phyloP scores from a whole-genome alignment of 2,797 vertebrate genomes.

The Peromyscus attwateri region DNA sequence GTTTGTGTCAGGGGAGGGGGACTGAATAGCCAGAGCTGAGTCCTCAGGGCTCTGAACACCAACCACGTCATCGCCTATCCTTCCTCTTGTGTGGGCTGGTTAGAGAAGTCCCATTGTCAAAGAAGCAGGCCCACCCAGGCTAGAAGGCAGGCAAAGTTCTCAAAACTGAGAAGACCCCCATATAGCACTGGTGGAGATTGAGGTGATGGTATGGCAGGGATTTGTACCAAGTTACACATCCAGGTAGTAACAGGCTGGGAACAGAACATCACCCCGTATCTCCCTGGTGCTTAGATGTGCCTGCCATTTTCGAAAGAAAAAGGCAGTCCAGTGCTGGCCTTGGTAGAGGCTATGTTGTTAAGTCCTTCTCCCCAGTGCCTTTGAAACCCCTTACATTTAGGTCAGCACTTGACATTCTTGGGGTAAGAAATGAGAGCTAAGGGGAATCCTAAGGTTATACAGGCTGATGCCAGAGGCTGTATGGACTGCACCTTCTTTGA shows the following conservation, averaged over 20 bases:
- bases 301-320: slow-evolving; percentile 60
- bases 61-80: slow-evolving; percentile 84
- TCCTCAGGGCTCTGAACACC: slow-evolving; percentile 85
- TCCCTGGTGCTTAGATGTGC: neutral
- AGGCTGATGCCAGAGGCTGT: neutral
- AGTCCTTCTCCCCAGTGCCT: slow-evolving; percentile 19
- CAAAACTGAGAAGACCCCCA: slow-evolving; percentile 9
- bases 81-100: slow-evolving; percentile 82
- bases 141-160: slow-evolving; percentile 73
- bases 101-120: slow-evolving; percentile 86
- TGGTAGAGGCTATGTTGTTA: slow-evolving; percentile 2
- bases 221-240: slow-evolving; percentile 12
- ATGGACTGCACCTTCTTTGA: neutral
- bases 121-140: slow-evolving; percentile 80
- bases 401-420: neutral
- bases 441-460: neutral
- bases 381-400: slow-evolving; percentile 37
- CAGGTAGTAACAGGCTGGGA: neutral
- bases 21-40: slow-evolving; percentile 86
- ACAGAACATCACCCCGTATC: neutral
- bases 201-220: neutral
- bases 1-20: slow-evolving; percentile 87
- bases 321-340: neutral
- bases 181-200: neutral
- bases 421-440: slow-evolving; percentile 38